Percentiles rank a stretch among this genome's conserved stretches.
Conservation (phyloP, 1,140 invertebrate species). For the Tenebrio molitor region DNA sequence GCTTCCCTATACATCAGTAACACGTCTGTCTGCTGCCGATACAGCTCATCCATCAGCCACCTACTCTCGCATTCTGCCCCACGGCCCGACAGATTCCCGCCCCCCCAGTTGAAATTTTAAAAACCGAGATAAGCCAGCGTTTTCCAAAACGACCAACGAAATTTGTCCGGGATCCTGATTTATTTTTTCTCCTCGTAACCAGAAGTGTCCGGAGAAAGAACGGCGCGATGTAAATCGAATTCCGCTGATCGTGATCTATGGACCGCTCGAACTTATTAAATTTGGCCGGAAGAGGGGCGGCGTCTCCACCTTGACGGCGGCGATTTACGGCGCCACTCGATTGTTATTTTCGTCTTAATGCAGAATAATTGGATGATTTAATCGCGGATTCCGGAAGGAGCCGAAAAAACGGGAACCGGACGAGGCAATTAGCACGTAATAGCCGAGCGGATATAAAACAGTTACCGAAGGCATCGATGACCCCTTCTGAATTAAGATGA, state of each 20-base stretch:
- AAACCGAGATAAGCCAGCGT: conserved; percentile 10
- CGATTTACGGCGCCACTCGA: conserved; percentile 3
- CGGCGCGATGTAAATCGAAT: conserved; percentile 15
- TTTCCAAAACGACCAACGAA: conserved; percentile 22
- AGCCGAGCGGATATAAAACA: neutral
- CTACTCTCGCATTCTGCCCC: conserved; percentile 31
- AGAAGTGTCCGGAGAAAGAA: conserved; percentile 12
- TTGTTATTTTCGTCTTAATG: conserved; percentile 16
- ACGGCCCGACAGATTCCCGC: neutral
- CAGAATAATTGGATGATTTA: conserved; percentile 10
- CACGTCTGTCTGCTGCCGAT: conserved; percentile 56
- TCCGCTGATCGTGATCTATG: conserved; percentile 28
- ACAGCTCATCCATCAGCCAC: conserved; percentile 56
- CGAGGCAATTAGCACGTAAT: conserved; percentile 22
- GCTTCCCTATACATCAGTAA: conserved; percentile 57
- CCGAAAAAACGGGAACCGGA: neutral
- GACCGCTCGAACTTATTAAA: conserved; percentile 29
- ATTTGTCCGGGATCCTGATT: conserved; percentile 41
- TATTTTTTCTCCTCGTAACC: no score
- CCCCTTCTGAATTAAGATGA: conserved; percentile 12
- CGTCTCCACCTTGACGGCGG: neutral
- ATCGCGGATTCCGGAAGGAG: neutral
- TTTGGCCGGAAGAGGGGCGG: conserved; percentile 5
- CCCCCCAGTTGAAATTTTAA: conserved; percentile 8
- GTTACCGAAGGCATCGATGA: conserved; percentile 8